Percentiles rank a stretch among this genome's conserved stretches.
Evolutionary conservation across 2,797 vertebrate species (phyloP).

Genomic region (Schizopygopsis pylzovi): DNA sequence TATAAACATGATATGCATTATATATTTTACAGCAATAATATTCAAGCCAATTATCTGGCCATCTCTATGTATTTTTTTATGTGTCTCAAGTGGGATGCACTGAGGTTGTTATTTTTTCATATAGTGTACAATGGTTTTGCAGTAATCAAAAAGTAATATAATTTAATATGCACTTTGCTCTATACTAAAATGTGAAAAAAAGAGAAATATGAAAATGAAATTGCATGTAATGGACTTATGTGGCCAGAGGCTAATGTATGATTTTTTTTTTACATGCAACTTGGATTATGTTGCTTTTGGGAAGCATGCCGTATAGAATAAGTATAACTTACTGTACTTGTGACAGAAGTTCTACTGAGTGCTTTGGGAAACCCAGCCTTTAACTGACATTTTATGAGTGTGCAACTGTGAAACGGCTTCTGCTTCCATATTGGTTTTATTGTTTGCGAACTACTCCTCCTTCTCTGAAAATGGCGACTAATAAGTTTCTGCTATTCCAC

Average conservation of each 20-base stretch:
- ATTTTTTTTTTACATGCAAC: too few relatives aligned
- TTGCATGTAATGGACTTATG: background rate
- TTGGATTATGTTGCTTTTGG: background rate
- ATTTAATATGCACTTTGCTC: background rate
- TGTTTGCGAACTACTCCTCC: background rate
- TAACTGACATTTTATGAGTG: background rate
- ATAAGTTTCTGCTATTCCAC: background rate
- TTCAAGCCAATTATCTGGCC: background rate
- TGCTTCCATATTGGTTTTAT: background rate
- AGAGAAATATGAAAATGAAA: background rate
- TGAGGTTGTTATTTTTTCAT: background rate
- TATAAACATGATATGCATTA: background rate
- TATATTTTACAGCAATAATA: background rate
- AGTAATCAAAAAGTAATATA: background rate
- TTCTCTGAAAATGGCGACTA: background rate
- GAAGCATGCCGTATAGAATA: background rate
- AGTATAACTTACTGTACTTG: background rate
- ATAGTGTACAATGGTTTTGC: background rate
- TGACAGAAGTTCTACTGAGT: conserved; percentile 10
- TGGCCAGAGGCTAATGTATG: background rate
- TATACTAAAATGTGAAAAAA: background rate
- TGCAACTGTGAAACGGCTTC: background rate
- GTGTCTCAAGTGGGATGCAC: background rate
- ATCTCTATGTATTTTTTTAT: background rate
- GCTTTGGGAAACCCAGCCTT: conserved; percentile 3